Base-by-base conservation (phyloP, 2,113 vertebrate genomes). In the Hypocryptadius cinnamomeus region DNA sequence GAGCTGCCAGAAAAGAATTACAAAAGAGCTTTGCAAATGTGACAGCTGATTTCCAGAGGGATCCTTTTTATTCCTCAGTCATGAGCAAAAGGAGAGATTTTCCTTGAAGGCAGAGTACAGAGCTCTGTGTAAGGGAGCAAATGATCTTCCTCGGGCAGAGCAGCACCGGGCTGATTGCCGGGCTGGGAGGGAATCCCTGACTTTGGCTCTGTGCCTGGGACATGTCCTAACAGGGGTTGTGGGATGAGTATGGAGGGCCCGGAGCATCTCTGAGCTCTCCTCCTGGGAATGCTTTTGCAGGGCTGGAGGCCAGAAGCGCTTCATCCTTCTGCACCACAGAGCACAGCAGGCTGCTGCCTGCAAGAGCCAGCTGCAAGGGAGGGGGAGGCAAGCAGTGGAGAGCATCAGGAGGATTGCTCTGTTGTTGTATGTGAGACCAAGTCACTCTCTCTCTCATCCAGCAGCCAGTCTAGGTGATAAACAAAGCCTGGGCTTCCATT, bases 121-220 rank as follows among this genome's bases (percentile, higher is more conserved):
- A 69, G 50, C 35, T 50, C 76, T 66, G 54, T 15, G 31, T 45
- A 65, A 73, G 35, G 51, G 35, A 91, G 33, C 13, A 69, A 39
- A 30, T 0, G 1, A 13, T 77, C n/a, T 40, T 5, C 73, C 81
- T 14, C 0, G 0, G 39, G 44, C 47, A 44, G 27, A 51, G 74
- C 22, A 87, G 51, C 56, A 7, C 39, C 0, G 0, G 18, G 44
- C 39, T 77, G 23, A 17, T 31, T 60, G 56, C 25, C 0, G 2
- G 30, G 10, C 60, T 4, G 2, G 37, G 50, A 61, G 48, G 59
- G 45, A 59, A 77, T 77, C 81, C 33, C 45, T 0, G 4, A 2
- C 25, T 80, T n/a, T 23, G 72, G 37, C 54, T 70, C 54, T 25
- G 35, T 35, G 71, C 63, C 40, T 2, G 0, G 17, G 59, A 33